Conservation (phyloP, 2,797 vertebrate genomes). For the Ficedula albicollis region DNA sequence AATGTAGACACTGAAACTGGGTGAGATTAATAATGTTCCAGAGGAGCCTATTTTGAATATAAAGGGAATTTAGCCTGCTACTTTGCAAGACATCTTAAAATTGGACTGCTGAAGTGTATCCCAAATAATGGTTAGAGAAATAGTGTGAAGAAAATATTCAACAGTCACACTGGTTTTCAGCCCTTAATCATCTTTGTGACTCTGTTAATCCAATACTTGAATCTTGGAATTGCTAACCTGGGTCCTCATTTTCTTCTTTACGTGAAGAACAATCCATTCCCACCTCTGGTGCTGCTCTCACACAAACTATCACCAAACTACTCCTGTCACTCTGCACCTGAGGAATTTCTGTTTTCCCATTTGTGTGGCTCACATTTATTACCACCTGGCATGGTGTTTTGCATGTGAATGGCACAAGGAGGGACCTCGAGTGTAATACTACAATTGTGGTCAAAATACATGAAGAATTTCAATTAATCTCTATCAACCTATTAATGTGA, state of each 20-base stretch:
- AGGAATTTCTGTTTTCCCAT: not conserved
- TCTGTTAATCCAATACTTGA: not conserved
- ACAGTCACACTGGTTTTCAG: not conserved
- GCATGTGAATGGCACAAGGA: not conserved
- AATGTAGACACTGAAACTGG: not conserved
- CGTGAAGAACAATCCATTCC: not conserved
- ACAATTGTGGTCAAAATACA: not conserved
- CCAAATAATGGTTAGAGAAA: not conserved
- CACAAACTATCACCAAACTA: not conserved
- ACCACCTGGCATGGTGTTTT: not conserved
- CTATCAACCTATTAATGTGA: not conserved
- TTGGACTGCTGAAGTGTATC: slow-evolving; percentile 4
- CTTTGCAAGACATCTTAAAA: not conserved
- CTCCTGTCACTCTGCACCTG: not conserved
- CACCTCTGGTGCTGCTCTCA: not conserved
- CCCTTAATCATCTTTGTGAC: not conserved
- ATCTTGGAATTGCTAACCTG: not conserved
- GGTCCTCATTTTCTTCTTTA: not conserved
- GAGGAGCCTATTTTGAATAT: not conserved
- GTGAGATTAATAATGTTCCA: not conserved
- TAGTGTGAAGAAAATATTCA: slow-evolving; percentile 18
- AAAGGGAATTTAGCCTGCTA: slow-evolving; percentile 5
- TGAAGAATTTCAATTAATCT: not conserved
- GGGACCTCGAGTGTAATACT: not conserved
- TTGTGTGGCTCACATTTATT: not conserved